phyloP scores from a whole-genome alignment of 2,888 invertebrate species.

The Drosophila melanosoma region DNA sequence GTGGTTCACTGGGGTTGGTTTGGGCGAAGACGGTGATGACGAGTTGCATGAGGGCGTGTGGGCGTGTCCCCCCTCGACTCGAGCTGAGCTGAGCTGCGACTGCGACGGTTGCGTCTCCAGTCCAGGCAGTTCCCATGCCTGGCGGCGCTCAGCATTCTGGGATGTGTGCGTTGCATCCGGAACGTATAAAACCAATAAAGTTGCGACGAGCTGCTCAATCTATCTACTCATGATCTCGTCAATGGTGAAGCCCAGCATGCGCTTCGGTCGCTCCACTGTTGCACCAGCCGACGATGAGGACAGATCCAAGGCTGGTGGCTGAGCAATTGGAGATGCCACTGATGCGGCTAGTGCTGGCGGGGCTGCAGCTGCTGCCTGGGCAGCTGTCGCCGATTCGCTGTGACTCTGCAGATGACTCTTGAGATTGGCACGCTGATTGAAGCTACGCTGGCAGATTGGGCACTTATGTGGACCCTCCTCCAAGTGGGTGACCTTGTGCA shows the following conservation, averaged over 20 bases:
- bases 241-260: constrained; percentile 91
- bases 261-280: constrained; percentile 85
- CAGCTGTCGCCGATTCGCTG: constrained; percentile 84
- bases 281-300: constrained; percentile 85
- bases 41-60: constrained; percentile 1
- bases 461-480: constrained; percentile 98
- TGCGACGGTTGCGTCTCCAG: constrained; percentile 29
- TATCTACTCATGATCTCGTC: constrained; percentile 95
- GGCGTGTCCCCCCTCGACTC: neutral
- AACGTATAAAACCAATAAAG: constrained; percentile 59
- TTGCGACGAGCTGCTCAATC: constrained; percentile 56
- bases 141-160: constrained; percentile 57
- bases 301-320: constrained; percentile 86
- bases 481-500: constrained; percentile 97
- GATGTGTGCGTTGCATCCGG: constrained; percentile 32
- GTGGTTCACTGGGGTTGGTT: constrained; percentile 33
- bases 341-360: constrained; percentile 58
- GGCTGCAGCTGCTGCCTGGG: constrained; percentile 23
- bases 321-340: constrained; percentile 59
- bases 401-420: constrained; percentile 96
- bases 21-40: neutral
- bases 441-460: constrained; percentile 93
- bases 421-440: constrained; percentile 96
- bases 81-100: constrained; percentile 18
- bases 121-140: constrained; percentile 78